phyloP scores from a whole-genome alignment of 2,888 invertebrate species.

The Andricus quercusramuli region DNA sequence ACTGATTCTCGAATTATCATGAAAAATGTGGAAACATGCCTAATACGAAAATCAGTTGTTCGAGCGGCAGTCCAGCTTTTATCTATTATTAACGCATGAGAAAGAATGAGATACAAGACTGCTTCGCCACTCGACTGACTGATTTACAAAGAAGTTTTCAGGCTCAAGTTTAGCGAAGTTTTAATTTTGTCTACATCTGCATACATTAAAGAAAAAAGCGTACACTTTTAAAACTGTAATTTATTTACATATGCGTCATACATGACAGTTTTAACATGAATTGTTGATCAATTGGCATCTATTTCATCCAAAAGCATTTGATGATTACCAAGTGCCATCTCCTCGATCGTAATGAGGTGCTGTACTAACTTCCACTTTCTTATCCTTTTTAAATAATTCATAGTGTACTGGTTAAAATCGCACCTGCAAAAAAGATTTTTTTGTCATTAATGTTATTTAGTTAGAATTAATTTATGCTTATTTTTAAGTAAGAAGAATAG shows the following conservation, averaged over 20 bases:
- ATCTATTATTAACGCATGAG: too few relatives aligned
- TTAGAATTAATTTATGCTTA: neutral
- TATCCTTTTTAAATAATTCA: slow-evolving; percentile 84
- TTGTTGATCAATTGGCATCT: neutral
- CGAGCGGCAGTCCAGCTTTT: too few relatives aligned
- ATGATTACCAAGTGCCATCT: neutral
- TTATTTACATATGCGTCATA: neutral
- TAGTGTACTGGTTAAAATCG: slow-evolving; percentile 93
- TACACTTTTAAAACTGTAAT: slow-evolving; percentile 51
- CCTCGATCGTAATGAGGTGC: slow-evolving; percentile 56
- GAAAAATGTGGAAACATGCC: too few relatives aligned
- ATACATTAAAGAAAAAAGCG: too few relatives aligned
- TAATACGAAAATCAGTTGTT: too few relatives aligned
- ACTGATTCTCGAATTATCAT: too few relatives aligned
- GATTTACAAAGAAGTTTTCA: too few relatives aligned
- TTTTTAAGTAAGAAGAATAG: neutral
- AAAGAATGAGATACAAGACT: too few relatives aligned
- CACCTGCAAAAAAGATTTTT: slow-evolving; percentile 83
- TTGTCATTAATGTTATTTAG: slow-evolving; percentile 8
- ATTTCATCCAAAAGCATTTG: neutral
- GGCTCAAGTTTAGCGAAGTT: too few relatives aligned
- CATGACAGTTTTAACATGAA: neutral
- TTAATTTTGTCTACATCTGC: too few relatives aligned
- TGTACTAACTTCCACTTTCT: slow-evolving; percentile 74
- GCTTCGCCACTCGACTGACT: too few relatives aligned